Conservation (phyloP, 2,797 vertebrate species). For the Hypotaenidia okinawae region DNA sequence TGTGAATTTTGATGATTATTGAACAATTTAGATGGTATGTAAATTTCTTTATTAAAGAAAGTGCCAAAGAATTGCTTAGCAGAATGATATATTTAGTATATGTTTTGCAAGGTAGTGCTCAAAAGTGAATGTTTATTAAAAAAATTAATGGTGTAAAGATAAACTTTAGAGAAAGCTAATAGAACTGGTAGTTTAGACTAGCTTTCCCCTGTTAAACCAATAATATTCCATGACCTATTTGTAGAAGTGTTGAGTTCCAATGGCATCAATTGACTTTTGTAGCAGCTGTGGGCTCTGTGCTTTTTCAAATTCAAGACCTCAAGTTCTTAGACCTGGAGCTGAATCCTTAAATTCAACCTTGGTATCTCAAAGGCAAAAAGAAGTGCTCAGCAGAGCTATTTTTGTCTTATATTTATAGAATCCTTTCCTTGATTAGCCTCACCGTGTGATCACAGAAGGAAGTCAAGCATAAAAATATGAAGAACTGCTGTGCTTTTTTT, state of each 20-base stretch:
- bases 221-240: not conserved
- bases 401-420: not conserved
- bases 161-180: constrained; percentile 3
- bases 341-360: not conserved
- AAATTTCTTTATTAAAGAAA: constrained; percentile 58
- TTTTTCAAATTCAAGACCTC: not conserved
- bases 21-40: constrained; percentile 27
- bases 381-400: not conserved
- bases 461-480: constrained; percentile 27
- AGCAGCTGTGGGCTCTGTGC: not conserved
- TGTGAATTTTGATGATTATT: constrained; percentile 28
- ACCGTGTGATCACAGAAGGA: not conserved
- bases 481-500: not conserved
- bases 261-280: not conserved
- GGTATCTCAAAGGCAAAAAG: not conserved
- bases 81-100: constrained; percentile 4
- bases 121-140: not conserved
- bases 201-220: not conserved
- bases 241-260: not conserved
- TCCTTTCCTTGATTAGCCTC: constrained; percentile 6
- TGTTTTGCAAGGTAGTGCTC: not conserved
- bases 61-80: not conserved
- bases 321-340: not conserved
- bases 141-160: not conserved
- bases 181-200: not conserved